Evolutionary conservation across 2,113 vertebrate genomes (phyloP), one percentile per base, ranked within the genome.

Genomic region (Leptodactylus fuscus): DNA sequence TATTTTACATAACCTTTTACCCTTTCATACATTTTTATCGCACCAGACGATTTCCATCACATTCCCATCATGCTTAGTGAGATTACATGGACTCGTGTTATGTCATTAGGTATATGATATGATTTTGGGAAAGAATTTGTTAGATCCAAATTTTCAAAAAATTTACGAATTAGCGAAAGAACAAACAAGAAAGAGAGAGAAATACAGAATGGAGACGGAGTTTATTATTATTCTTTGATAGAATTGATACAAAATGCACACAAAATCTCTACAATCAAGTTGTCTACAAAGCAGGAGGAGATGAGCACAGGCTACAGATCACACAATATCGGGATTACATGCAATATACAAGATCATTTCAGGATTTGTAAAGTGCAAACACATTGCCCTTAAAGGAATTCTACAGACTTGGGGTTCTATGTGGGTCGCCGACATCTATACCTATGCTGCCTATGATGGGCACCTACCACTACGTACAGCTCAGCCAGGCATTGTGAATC

Each of bases 181-280:
- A 80, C 34, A 60, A 53, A 78, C 2, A 4, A 51, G 85, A 87
- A 74, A 20, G 24, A 49, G 89, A 88, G 88, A 91, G 91, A 92
- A 89, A 87, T 87, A 90, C 88, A 89, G 88, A 83, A 88, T 89
- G 87, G 87, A 91, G 85, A 87, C 88, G 90, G 91, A 90, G 90
- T 95, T 94, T 95, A 95, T 95, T 95, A 90, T 44, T 44, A n/a
- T 90, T 71, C 91, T 89, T 87, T 77, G 86, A 90, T 88, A 91
- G 89, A 89, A 91, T 90, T 87, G 89, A 89, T 90, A 90, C 89
- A 90, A 90, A 91, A 92, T 90, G 89, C 89, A 90, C 89, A 87
- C 69, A 87, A 89, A 88, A 88, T 82, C 18, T 81, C 90, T 83
- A 89, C 89, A 87, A 91, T 85, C 77, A 89, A 89, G 89, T 86